These are phyloP conservation scores for Axis porcinus DNA, from an alignment of 2,113 vertebrate species.

Conservation along the genomic window DNA sequence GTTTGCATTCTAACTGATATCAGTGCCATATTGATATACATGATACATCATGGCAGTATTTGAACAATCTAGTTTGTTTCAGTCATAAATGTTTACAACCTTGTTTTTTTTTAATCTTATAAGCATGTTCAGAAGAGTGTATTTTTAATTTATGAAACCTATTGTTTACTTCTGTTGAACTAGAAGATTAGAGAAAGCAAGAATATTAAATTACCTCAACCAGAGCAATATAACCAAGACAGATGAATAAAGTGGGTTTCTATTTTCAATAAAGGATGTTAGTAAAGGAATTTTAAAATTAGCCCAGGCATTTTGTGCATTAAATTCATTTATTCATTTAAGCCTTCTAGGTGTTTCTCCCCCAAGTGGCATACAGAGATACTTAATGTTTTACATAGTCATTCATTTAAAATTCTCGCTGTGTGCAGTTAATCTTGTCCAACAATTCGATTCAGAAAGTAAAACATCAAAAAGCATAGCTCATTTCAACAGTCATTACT, in stretches of 20 bases:
- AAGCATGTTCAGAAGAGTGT: slow-evolving; percentile 84
- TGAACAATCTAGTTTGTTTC: slow-evolving; percentile 89
- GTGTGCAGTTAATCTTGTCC: slow-evolving; percentile 85
- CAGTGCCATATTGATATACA: slow-evolving; percentile 99
- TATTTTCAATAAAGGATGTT: slow-evolving; percentile 80
- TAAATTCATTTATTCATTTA: slow-evolving; percentile 85
- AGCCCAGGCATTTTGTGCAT: slow-evolving; percentile 80
- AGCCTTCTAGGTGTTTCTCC: slow-evolving; percentile 76
- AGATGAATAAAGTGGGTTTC: slow-evolving; percentile 80
- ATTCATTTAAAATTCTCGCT: slow-evolving; percentile 84
- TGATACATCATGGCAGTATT: slow-evolving; percentile 96
- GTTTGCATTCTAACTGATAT: slow-evolving; percentile 99
- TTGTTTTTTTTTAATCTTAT: slow-evolving; percentile 85
- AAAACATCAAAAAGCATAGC: slow-evolving; percentile 85
- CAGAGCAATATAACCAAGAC: slow-evolving; percentile 81
- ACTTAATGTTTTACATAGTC: slow-evolving; percentile 81
- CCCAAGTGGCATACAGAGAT: slow-evolving; percentile 81
- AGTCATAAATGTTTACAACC: slow-evolving; percentile 96
- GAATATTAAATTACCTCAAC: slow-evolving; percentile 84
- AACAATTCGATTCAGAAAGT: slow-evolving; percentile 83
- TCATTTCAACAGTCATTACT: slow-evolving; percentile 77
- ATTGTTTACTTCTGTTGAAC: slow-evolving; percentile 87
- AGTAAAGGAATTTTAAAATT: slow-evolving; percentile 84
- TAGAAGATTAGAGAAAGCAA: slow-evolving; percentile 83
- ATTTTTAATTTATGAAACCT: slow-evolving; percentile 89